These are phyloP conservation scores for Leptothorax acervorum DNA, from an alignment of 2,888 invertebrate genomes.

Conservation along the genomic window DNA sequence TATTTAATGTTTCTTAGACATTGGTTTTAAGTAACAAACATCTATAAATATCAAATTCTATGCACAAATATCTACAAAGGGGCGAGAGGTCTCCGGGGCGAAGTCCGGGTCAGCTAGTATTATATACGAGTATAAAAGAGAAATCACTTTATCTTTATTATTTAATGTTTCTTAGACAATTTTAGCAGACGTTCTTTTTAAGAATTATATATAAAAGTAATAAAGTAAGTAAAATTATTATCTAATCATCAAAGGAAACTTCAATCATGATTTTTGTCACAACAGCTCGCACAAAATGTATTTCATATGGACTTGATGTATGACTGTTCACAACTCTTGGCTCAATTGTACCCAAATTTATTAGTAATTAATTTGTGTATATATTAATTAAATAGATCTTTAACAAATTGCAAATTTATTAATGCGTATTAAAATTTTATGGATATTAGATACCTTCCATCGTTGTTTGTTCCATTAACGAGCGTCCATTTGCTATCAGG, in stretches of 20 bases:
- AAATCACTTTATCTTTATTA: not conserved
- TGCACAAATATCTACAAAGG: too few species aligned
- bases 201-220: not conserved
- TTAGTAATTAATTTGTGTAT: not conserved
- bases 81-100: too few species aligned
- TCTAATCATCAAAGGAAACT: not conserved
- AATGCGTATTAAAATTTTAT: slow-evolving; percentile 7
- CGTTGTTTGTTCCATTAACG: slow-evolving; percentile 18
- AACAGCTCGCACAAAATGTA: not conserved
- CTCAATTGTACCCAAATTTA: not conserved
- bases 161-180: not conserved
- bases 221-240: too few species aligned
- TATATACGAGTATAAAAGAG: not conserved
- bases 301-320: not conserved
- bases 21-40: too few species aligned
- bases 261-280: not conserved
- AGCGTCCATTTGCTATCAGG: slow-evolving; percentile 18
- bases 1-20: not conserved
- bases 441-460: not conserved
- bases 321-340: not conserved
- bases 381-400: not conserved
- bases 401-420: slow-evolving; percentile 24
- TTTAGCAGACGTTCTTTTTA: not conserved
- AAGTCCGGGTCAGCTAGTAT: not conserved
- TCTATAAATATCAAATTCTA: too few species aligned